Evolutionary conservation across 2,888 invertebrate species (phyloP), one percentile per base, ranked within the genome.

Genomic region (Heliconius cydno): DNA sequence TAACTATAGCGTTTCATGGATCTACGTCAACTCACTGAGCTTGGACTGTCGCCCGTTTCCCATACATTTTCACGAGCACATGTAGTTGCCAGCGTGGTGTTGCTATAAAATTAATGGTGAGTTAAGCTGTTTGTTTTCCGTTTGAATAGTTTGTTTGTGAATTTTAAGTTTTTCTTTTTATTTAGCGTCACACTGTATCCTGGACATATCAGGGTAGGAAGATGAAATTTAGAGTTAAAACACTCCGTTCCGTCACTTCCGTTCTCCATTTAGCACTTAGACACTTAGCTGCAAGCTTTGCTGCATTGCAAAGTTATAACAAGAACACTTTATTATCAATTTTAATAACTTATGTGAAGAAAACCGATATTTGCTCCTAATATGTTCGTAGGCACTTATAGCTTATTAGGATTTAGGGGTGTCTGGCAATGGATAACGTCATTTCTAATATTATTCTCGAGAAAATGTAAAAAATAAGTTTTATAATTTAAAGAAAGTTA

Each of bases 31-130:
- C 77, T 52, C 66, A 75, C 77, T 73, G n/a, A 81, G 79, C 80
- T 83, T 82, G 83, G 81, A 83, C 80, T 80, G 77, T 46, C 81
- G 84, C 85, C 85, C 84, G 80, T 65, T 28, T 82, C 74, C 84
- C 87, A 86, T 87, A 86, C 84, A 84, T 85, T 87, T 86, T 87
- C 84, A 84, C 81, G 82, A 83, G 84, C 82, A 84, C 81, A 81
- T 82, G 82, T 80, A 82, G 84, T 80, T 85, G 85, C 85, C 85
- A 85, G 81, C 84, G 81, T 82, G 83, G 84, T 83, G 83, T 84
- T 83, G 79, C 84, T 83, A 86, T 86, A 84, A 86, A 86, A 71
- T 84, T 86, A 87, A 86, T 85, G 84, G 85, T 41, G 57, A 60
- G 74, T 71, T 79, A 67, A 57, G 41, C 19, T 77, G 57, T 79